Evolutionary conservation across 2,113 vertebrate species (phyloP).

Genomic region (Lepisosteus oculatus): DNA sequence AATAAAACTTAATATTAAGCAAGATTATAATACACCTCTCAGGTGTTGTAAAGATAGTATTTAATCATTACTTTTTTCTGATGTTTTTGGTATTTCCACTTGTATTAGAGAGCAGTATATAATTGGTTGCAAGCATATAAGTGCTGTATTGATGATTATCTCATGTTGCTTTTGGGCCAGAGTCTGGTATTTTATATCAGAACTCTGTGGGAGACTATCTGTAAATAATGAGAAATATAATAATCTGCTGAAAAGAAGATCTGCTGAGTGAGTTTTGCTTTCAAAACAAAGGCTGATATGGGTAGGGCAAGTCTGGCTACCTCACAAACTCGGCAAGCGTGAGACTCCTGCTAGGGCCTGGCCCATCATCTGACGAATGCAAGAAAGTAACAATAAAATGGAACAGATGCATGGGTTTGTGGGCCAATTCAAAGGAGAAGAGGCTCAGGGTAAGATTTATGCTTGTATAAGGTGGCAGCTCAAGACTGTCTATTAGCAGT

Average conservation of each 20-base stretch:
- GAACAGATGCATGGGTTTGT: conserved; percentile 62
- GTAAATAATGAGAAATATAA: too few species aligned
- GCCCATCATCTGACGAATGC: conserved; percentile 66
- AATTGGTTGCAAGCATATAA: too few species aligned
- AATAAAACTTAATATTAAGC: not conserved
- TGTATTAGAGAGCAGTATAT: too few species aligned
- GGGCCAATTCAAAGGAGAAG: conserved; percentile 68
- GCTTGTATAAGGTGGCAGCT: conserved; percentile 46
- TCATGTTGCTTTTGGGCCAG: too few species aligned
- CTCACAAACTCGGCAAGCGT: conserved; percentile 36
- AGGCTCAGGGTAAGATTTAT: conserved; percentile 57
- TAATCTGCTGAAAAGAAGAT: too few species aligned
- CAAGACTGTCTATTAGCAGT: conserved; percentile 59
- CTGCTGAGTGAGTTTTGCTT: too few species aligned
- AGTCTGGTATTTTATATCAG: too few species aligned
- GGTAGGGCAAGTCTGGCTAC: conserved; percentile 10
- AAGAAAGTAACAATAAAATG: conserved; percentile 52
- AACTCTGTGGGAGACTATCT: too few species aligned
- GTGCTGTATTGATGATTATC: too few species aligned
- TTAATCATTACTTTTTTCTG: too few species aligned
- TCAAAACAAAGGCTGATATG: conserved; percentile 21
- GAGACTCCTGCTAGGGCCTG: conserved; percentile 58
- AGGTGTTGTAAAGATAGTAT: too few species aligned
- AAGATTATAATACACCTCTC: not conserved
- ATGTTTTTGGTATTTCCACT: too few species aligned